Evolutionary conservation across 2,113 vertebrate species (phyloP).

Genomic region (Percina caprodes): DNA sequence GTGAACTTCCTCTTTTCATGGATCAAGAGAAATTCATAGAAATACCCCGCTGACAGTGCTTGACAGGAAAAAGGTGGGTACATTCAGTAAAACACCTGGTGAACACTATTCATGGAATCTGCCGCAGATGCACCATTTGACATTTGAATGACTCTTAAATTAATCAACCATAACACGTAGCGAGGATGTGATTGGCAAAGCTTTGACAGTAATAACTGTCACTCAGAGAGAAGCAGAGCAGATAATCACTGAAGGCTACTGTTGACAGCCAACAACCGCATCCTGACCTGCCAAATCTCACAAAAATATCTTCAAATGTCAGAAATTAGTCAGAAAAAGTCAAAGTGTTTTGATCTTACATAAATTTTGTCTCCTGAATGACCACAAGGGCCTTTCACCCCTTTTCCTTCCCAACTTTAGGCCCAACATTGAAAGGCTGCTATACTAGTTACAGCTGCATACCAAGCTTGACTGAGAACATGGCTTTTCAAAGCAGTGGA

Average conservation of each 20-base stretch:
- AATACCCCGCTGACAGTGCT: constrained; percentile 58
- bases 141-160: constrained; percentile 39
- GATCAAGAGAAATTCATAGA: constrained; percentile 79
- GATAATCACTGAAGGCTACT: constrained; percentile 66
- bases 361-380: constrained; percentile 16
- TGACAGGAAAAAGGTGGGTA: constrained; percentile 66
- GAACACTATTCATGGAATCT: constrained; percentile 57
- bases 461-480: constrained; percentile 78
- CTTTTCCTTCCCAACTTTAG: neutral
- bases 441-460: constrained; percentile 77
- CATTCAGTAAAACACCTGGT: constrained; percentile 58
- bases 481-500: constrained; percentile 77
- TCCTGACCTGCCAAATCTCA: constrained; percentile 60
- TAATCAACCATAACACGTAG: constrained; percentile 8
- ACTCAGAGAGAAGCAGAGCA: constrained; percentile 31
- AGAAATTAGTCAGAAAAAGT: constrained; percentile 43
- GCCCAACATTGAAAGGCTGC: constrained; percentile 8
- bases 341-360: constrained; percentile 27
- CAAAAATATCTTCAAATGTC: constrained; percentile 48
- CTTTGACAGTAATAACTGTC: constrained; percentile 44
- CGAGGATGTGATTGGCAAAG: constrained; percentile 27
- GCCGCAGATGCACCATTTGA: constrained; percentile 27
- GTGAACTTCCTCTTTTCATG: constrained; percentile 81
- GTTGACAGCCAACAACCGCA: constrained; percentile 57
- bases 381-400: neutral